phyloP scores from a whole-genome alignment of 1,140 invertebrate genomes.

The Drosophila fuyamai region DNA sequence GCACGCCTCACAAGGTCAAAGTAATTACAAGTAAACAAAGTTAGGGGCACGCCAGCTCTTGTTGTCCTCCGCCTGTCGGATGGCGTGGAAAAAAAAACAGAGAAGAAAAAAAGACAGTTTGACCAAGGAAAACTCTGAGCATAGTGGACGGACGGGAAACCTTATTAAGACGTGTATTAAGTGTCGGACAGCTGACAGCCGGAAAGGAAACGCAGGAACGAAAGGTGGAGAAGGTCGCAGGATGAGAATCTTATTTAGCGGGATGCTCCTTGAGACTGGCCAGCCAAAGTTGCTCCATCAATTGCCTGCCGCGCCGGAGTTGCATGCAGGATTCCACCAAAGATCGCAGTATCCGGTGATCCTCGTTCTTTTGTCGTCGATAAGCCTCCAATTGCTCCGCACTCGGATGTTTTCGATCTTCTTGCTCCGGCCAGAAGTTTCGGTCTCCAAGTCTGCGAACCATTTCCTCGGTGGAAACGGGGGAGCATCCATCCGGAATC shows the following conservation, averaged over 20 bases:
- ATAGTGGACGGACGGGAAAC: conserved; percentile 7
- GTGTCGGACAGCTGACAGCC: conserved; percentile 12
- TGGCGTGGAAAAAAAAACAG: neutral
- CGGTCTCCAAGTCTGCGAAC: neutral
- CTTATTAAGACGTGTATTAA: conserved; percentile 26
- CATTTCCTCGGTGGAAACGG: neutral
- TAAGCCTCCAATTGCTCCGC: neutral
- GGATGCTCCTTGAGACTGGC: neutral
- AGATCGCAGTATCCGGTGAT: neutral
- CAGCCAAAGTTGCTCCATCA: neutral
- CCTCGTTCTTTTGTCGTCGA: neutral
- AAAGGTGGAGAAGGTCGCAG: neutral
- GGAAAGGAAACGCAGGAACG: neutral
- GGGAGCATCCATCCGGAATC: neutral
- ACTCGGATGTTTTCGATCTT: neutral
- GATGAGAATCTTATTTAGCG: neutral
- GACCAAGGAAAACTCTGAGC: neutral
- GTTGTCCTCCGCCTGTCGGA: neutral
- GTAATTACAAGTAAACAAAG: conserved; percentile 62
- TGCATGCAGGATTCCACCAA: neutral
- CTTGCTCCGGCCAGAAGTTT: too few species aligned
- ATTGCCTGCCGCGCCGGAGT: neutral
- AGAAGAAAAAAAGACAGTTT: conserved; percentile 6
- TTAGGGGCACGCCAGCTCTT: conserved; percentile 18
- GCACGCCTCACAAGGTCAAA: conserved; percentile 41